Evolutionary conservation across 1,140 invertebrate genomes (phyloP), one percentile per base, ranked within the genome.

Genomic region (Drosophila miranda): DNA sequence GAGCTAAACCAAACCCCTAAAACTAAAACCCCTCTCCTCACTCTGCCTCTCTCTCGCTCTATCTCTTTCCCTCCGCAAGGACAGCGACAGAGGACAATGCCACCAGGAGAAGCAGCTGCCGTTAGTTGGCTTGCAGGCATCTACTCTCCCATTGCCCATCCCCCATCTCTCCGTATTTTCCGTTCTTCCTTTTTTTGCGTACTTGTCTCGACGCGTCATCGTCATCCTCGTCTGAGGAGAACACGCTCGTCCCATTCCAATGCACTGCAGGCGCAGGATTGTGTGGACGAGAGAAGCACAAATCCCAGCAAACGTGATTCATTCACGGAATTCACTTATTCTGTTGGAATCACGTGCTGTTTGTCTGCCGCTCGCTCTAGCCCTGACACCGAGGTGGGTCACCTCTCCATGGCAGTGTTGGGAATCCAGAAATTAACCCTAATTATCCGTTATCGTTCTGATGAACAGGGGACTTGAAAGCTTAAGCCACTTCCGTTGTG

Each of bases 131-230:
- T 80, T 43, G 74, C 81, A 81, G 81, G 73, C 82, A 81, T 84
- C 34, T 13, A 11, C 34, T 38, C 34, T 34, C 30, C 23, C 21
- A 28, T 28, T 4, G 21, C 16, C 16, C 16, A 16, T 16, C 21
- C 8, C 7, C 28, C 30, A 74, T 55, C 43, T 43, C 28, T 54
- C 38, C 19, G 16, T 34, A 41, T 64, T 53, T 44, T 71, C n/a
- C 23, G 5, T 26, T 58, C 56, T 49, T 30, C 38, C 30, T 26
- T 42, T 52, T 77, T 79, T 74, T 74, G 73, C 81, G 81, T 86
- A 74, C 82, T 86, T 81, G 82, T 86, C 82, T 86, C 78, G 76
- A 59, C 75, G 81, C 72, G 72, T 78, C 75, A 78, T 57, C 75
- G 43, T 64, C 19, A 30, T 54, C 52, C 52, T 43, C n/a, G 55